Conservation (phyloP, 2,113 vertebrate genomes). For the Barbus barbus region DNA sequence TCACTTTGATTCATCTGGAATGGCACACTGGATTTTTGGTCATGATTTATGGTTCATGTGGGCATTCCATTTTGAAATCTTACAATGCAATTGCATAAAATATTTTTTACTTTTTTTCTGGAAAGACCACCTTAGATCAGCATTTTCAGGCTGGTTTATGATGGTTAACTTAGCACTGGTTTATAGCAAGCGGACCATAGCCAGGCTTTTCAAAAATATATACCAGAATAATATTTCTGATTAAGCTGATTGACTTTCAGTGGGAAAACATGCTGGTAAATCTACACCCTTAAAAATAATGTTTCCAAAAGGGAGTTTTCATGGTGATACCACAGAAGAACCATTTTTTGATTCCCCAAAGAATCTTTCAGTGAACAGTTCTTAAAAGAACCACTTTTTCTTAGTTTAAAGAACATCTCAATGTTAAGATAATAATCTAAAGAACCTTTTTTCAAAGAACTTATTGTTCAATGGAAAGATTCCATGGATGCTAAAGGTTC, state of each 20-base stretch:
- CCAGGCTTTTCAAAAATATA: neutral
- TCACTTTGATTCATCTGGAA: constrained; percentile 19
- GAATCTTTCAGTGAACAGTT: neutral
- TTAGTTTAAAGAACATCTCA: too few species aligned
- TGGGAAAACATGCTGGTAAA: neutral
- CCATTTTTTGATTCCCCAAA: too few species aligned
- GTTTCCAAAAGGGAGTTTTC: neutral
- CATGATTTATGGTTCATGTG: constrained; percentile 19
- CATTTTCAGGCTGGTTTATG: constrained; percentile 10
- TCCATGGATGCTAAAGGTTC: neutral
- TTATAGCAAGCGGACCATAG: neutral
- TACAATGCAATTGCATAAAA: neutral
- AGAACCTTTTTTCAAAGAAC: neutral
- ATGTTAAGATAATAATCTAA: too few species aligned
- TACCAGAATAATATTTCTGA: neutral
- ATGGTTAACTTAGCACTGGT: neutral
- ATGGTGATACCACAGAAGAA: neutral
- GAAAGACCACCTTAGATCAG: neutral
- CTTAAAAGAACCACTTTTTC: too few species aligned
- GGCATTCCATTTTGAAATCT: neutral
- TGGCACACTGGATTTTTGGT: neutral
- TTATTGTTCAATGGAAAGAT: neutral
- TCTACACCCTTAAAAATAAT: neutral
- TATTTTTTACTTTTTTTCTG: neutral
- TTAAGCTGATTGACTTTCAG: neutral